These are phyloP conservation scores for Ostrea denselamellosa DNA, from an alignment of 1,140 invertebrate genomes.

Conservation along the genomic window DNA sequence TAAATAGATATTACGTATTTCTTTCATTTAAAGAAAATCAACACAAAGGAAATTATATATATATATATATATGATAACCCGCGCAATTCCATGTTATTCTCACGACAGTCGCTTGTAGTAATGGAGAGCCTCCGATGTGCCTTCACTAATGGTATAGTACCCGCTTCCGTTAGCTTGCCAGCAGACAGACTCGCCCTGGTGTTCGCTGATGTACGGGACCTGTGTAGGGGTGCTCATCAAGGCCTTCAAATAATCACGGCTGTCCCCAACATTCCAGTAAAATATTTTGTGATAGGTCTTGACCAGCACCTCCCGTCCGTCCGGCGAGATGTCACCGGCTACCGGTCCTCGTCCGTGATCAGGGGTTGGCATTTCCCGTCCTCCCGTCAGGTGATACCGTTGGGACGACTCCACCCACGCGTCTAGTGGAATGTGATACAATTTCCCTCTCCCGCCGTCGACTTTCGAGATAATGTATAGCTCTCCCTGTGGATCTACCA, in stretches of 20 bases:
- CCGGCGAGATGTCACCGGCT: slow-evolving; percentile 61
- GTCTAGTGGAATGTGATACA: slow-evolving; percentile 51
- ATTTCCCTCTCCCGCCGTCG: slow-evolving; percentile 31
- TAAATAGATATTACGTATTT: too few relatives aligned
- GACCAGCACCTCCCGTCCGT: slow-evolving; percentile 60
- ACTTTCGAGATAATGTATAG: slow-evolving; percentile 61
- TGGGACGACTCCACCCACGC: slow-evolving; percentile 52
- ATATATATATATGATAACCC: too few relatives aligned
- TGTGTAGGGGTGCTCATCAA: slow-evolving; percentile 13
- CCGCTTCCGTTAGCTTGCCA: slow-evolving; percentile 55
- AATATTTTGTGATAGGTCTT: slow-evolving; percentile 51
- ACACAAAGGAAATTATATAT: too few relatives aligned
- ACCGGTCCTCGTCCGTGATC: slow-evolving; percentile 54
- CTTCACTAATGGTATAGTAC: slow-evolving; percentile 62
- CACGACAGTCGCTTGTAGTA: slow-evolving; percentile 25
- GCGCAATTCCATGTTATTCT: too few relatives aligned
- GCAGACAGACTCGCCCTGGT: slow-evolving; percentile 53
- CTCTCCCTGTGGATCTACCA: slow-evolving; percentile 56
- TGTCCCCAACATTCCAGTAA: slow-evolving; percentile 50
- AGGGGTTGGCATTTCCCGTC: slow-evolving; percentile 26
- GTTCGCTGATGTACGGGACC: slow-evolving; percentile 47
- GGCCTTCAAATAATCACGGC: slow-evolving; percentile 49
- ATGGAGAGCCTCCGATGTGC: slow-evolving; percentile 46
- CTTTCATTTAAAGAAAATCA: too few relatives aligned
- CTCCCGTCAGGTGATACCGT: slow-evolving; percentile 25